A percentile compares a stretch with the other conserved stretches of the same genome.
These are phyloP conservation scores for Agriopis leucophaearia DNA, from an alignment of 2,888 invertebrate species.

Conservation along the genomic window DNA sequence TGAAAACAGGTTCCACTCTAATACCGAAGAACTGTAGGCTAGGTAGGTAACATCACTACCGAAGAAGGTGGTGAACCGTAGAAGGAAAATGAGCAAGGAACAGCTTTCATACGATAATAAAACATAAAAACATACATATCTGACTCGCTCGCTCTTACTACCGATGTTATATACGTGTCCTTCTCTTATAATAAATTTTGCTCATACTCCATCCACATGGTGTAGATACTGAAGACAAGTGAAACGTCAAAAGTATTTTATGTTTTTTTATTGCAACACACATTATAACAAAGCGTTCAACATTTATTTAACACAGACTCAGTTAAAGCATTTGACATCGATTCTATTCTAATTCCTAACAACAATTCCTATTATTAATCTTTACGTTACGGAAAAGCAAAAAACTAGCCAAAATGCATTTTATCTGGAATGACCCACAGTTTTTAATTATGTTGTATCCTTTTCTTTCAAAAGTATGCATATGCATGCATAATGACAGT, in stretches of 20 bases:
- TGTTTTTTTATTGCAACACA: conserved; percentile 70
- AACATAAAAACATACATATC: too few relatives aligned
- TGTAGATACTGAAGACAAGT: background rate
- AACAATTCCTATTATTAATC: conserved; percentile 19
- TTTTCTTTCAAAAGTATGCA: background rate
- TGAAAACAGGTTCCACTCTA: too few relatives aligned
- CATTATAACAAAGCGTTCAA: conserved; percentile 65
- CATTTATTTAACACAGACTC: conserved; percentile 63
- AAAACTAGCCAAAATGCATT: conserved; percentile 9
- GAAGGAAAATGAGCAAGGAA: too few relatives aligned
- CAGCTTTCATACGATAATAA: too few relatives aligned
- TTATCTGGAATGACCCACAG: background rate
- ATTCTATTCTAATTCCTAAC: conserved; percentile 38
- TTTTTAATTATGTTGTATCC: background rate
- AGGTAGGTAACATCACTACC: too few relatives aligned
- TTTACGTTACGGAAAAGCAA: conserved; percentile 16
- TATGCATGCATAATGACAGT: too few relatives aligned
- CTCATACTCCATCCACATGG: too few relatives aligned
- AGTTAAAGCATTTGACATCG: conserved; percentile 59
- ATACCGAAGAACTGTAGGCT: too few relatives aligned
- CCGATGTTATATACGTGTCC: too few relatives aligned
- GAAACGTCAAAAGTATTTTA: conserved; percentile 45
- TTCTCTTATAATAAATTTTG: too few relatives aligned
- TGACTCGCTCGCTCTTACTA: too few relatives aligned
- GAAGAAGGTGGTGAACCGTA: too few relatives aligned